Evolutionary conservation across 2,888 invertebrate species (phyloP), one percentile per base, ranked within the genome.

Genomic region (Neoitamus cyanurus): DNA sequence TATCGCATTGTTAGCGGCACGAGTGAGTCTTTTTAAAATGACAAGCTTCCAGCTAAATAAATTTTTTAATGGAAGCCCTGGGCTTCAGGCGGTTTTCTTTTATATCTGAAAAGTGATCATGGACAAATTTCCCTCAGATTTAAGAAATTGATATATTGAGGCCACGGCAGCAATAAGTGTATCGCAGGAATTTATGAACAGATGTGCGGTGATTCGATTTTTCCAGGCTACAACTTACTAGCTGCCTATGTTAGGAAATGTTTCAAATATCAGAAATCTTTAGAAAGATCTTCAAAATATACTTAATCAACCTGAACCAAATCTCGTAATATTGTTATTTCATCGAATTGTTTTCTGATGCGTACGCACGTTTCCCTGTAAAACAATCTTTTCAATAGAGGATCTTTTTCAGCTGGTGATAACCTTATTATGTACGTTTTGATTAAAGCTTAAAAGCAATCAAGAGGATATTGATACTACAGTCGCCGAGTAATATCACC

Each of bases 351-450:
- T 58, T 58, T 58, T 20, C 7, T 58, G 58, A 15, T 58, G 20
- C 15, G 15, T 20, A 20, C 25, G n/a, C 58, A 58, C 58, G 58
- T 58, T 58, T 58, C 58, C 58, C 25, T 58, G 25, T 3, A 58
- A 20, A 2, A 36, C 7, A 37, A n/a, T 28, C 15, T 75, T 75
- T 42, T 42, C 28, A 25, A 75, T 13, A 15, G 42, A 42, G 7
- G 42, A 75, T n/a, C 37, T 75, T 25, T 42, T 75, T 11, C 20
- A 25, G 42, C 11, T 42, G 20, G 20, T 13, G 75, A 75, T 75
- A 75, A 75, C 75, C 75, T 75, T 75, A 37, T 75, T 75, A 75
- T 42, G 75, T 75, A 75, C 75, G 75, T 75, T 25, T 75, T 42
- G 20, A 42, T 25, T 70, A 75, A 75, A 42, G 25, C n/a, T 73